Evolutionary conservation across 2,888 invertebrate genomes (phyloP), one percentile per base, ranked within the genome.

Genomic region (Thecocarcelia acutangulata): DNA sequence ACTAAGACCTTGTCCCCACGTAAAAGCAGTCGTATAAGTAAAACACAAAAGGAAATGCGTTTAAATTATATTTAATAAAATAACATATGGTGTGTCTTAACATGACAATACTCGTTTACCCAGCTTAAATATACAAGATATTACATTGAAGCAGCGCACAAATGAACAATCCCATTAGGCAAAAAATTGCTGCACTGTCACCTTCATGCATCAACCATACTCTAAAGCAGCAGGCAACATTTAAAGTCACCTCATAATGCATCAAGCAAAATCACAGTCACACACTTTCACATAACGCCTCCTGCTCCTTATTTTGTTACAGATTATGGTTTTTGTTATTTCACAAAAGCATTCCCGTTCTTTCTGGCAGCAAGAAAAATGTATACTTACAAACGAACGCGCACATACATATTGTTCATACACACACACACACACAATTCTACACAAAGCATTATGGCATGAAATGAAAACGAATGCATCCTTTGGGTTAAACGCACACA

Each of bases 231-330:
- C n/a, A n/a, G n/a, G n/a, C 46, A 52, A 74, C 70, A 83, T 58
- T 56, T 48, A 75, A 74, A 78, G 70, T 75, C 75, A 80, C 66
- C 77, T 73, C 66, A 66, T 54, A 73, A 63, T 19, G 54, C 56
- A 74, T 84, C 73, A 79, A 78, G 81, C 64, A 81, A 76, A 68
- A 84, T 84, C 83, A 83, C 76, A 74, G 80, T 66, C 77, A 61
- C 76, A 74, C 61, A 77, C 66, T 76, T 80, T 17, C 42, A 64
- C 21, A 80, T 56, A 24, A 46, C 66, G 37, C 76, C 72, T 56
- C 44, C 28, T 52, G 17, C 46, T 15, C 54, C 28, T 44, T 24
- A 24, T 56, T n/a, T 40, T 9, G 17, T 17, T 12, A 12, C 11
- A 24, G 70, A 59, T 59, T 50, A n/a, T 70, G 24, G 24, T 50